These are phyloP conservation scores for Hystrix cristata DNA, from an alignment of 2,113 vertebrate species.

Conservation along the genomic window DNA sequence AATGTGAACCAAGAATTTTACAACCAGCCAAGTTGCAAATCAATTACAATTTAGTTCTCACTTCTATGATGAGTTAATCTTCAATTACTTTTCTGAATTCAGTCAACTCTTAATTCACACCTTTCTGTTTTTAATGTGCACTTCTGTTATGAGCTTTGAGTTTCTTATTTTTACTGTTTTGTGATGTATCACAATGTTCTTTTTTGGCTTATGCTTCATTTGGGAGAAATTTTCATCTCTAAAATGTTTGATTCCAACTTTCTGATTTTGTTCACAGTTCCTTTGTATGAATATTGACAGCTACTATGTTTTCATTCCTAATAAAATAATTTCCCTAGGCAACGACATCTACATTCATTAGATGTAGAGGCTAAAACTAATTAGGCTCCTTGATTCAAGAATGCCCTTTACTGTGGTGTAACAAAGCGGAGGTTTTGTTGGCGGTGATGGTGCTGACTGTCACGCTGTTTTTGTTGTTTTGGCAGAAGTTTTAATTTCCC, in stretches of 20 bases:
- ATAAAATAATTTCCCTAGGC: background rate
- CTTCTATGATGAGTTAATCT: background rate
- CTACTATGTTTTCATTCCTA: constrained; percentile 14
- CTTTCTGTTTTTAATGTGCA: background rate
- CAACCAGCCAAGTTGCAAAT: background rate
- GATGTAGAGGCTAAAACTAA: constrained; percentile 7
- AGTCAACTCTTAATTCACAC: background rate
- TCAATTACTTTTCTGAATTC: constrained; percentile 14
- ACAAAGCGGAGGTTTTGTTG: background rate
- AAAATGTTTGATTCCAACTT: constrained; percentile 41
- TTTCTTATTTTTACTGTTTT: background rate
- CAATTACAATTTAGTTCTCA: background rate
- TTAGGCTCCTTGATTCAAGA: background rate
- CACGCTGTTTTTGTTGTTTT: constrained; percentile 2
- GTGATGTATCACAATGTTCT: background rate
- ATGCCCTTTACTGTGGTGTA: background rate
- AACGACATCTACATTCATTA: background rate
- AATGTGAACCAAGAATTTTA: background rate
- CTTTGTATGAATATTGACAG: background rate
- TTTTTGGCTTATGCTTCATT: constrained; percentile 27
- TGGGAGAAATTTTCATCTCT: background rate
- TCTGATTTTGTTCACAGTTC: background rate
- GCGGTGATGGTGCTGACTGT: background rate
- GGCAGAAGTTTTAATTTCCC: background rate
- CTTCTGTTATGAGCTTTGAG: background rate